Evolutionary conservation across 2,888 invertebrate genomes (phyloP), one percentile per base, ranked within the genome.

Genomic region (Clostera curtula): DNA sequence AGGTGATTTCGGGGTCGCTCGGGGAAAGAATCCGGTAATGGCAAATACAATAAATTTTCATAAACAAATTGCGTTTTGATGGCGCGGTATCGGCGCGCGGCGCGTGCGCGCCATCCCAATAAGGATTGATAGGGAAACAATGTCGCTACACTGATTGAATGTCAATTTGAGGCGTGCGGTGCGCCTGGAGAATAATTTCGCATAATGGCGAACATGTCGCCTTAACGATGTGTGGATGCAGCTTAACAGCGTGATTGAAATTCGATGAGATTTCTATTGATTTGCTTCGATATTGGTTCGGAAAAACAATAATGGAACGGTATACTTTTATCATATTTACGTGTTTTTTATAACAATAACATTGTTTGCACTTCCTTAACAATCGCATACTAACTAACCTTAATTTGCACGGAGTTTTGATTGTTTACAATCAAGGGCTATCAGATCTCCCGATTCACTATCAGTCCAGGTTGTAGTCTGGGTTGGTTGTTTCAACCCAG

Each of bases 41-140:
- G 80, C 72, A 71, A 82, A 82, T 83, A 82, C 82, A 80, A 83
- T 83, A 83, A 83, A 83, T 83, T 83, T 83, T 83, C 83, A 83
- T 83, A 83, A 83, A 83, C 83, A 83, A 83, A 83, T 83, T 80
- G 80, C 79, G 70, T 69, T 83, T 83, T 83, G 83, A 83, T 83
- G 82, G 79, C 67, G 64, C 65, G 55, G 58, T 66, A 70, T 68
- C 71, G 70, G 71, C 67, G 69, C 61, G 60, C 49, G 48, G 62
- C 50, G 72, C 71, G 79, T 71, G 77, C 58, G 70, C 66, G 58
- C 58, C 70, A 66, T 79, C 51, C 71, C 80, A 79, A 82, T 77
- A 77, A 75, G 75, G 73, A 82, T 80, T 80, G 80, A 82, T 82
- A 80, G 75, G 75, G 70, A 82, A 82, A 82, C 82, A 82, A 80